These are phyloP conservation scores for Zaprionus taronus DNA, from an alignment of 1,140 invertebrate genomes.

Conservation along the genomic window DNA sequence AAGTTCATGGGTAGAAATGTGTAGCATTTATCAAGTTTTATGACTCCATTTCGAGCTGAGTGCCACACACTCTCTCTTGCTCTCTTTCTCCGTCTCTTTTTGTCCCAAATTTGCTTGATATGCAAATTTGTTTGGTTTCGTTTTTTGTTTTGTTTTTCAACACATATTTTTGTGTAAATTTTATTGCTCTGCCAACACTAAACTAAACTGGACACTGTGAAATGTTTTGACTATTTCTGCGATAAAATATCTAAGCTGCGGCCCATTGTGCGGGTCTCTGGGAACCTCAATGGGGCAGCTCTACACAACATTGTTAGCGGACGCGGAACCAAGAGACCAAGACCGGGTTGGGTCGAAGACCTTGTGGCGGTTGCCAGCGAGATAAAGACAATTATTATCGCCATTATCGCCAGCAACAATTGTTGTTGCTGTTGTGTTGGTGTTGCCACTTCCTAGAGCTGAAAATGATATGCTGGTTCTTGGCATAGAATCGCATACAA, in stretches of 20 bases:
- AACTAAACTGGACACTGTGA: constrained; percentile 61
- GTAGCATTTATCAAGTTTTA: constrained; percentile 74
- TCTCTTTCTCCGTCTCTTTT: background rate
- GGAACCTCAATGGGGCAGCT: constrained; percentile 61
- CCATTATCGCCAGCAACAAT: constrained; percentile 80
- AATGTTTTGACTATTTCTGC: constrained; percentile 40
- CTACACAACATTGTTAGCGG: constrained; percentile 60
- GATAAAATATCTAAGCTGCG: constrained; percentile 60
- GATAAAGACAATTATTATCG: constrained; percentile 83
- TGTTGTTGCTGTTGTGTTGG: constrained; percentile 43
- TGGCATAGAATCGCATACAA: constrained; percentile 61
- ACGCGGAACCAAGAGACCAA: constrained; percentile 12
- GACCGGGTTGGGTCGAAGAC: constrained; percentile 9
- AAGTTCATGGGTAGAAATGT: constrained; percentile 55
- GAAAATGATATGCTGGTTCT: constrained; percentile 35
- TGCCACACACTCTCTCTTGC: background rate
- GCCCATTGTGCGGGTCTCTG: constrained; percentile 72
- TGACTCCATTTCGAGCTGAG: constrained; percentile 62
- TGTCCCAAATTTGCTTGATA: constrained; percentile 64
- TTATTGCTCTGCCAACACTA: constrained; percentile 58
- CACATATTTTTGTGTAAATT: constrained; percentile 72
- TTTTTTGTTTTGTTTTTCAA: constrained; percentile 67
- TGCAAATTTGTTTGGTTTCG: constrained; percentile 68
- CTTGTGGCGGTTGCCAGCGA: constrained; percentile 60
- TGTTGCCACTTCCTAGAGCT: constrained; percentile 27